phyloP scores from a whole-genome alignment of 2,888 invertebrate species.

The Melitaea athalia region DNA sequence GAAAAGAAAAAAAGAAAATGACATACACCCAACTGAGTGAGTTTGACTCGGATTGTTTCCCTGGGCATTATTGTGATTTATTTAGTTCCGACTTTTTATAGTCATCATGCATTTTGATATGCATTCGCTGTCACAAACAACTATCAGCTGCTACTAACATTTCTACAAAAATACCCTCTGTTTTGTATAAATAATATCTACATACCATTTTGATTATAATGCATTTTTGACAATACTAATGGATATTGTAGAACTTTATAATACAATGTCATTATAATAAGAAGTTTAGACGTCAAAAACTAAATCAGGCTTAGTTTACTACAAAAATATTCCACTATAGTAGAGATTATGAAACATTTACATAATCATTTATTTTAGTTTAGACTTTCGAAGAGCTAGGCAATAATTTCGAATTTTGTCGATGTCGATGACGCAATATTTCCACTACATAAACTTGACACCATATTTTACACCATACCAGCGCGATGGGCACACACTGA shows the following conservation, averaged over 20 bases:
- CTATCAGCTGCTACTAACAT: not conserved
- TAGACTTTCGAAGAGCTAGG: not conserved
- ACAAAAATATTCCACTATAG: no score
- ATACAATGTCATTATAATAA: no score
- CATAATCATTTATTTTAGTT: not conserved
- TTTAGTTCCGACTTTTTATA: slow-evolving; percentile 15
- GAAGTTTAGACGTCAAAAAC: no score
- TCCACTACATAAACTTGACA: slow-evolving; percentile 20
- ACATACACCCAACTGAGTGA: slow-evolving; percentile 42
- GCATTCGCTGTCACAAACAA: slow-evolving; percentile 6
- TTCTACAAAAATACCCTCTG: not conserved
- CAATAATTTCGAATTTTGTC: not conserved
- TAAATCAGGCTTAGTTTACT: no score
- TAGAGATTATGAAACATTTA: not conserved
- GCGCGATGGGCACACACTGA: slow-evolving; percentile 60
- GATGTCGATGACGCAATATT: slow-evolving; percentile 17
- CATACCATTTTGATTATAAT: not conserved
- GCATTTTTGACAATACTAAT: not conserved
- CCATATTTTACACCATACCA: slow-evolving; percentile 59
- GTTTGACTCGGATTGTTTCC: slow-evolving; percentile 45
- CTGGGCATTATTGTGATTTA: slow-evolving; percentile 37
- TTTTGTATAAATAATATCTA: not conserved
- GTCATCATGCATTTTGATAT: slow-evolving; percentile 20
- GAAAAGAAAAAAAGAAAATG: slow-evolving; percentile 54
- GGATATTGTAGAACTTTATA: not conserved